Conservation (phyloP, 2,888 invertebrate genomes). For the Doris montereyensis region DNA sequence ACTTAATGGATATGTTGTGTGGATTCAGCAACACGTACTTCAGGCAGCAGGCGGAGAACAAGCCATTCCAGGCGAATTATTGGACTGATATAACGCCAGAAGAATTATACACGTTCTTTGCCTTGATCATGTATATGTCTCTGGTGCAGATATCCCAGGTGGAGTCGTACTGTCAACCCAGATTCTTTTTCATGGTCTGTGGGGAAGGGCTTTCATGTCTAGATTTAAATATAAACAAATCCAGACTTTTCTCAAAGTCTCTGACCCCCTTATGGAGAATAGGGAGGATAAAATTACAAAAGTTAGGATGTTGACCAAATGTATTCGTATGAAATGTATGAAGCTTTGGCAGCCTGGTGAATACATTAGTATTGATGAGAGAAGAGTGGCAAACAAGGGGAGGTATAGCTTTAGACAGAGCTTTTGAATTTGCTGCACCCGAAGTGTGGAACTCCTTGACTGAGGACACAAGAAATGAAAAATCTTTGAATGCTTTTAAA, state of each 20-base stretch:
- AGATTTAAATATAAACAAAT: too few relatives aligned
- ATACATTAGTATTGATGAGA: constrained; percentile 4
- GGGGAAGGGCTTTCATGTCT: too few relatives aligned
- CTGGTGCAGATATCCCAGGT: too few relatives aligned
- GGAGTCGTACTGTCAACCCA: background rate
- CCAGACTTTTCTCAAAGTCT: background rate
- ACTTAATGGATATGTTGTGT: background rate
- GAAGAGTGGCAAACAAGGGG: background rate
- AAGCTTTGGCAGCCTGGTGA: background rate
- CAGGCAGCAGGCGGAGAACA: background rate
- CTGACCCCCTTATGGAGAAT: background rate
- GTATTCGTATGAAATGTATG: background rate
- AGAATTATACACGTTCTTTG: background rate
- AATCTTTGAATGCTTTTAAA: too few relatives aligned
- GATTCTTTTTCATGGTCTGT: too few relatives aligned
- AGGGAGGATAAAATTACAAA: too few relatives aligned
- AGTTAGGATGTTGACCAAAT: background rate
- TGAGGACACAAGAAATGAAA: too few relatives aligned
- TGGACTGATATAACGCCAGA: background rate
- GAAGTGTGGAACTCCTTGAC: too few relatives aligned
- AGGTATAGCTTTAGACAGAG: too few relatives aligned
- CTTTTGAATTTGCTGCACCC: too few relatives aligned
- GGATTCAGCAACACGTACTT: background rate
- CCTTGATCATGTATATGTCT: too few relatives aligned
- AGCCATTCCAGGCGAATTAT: background rate